Percentiles rank a stretch among this genome's conserved stretches.
Evolutionary conservation across 2,113 vertebrate genomes (phyloP).

Genomic region (Chamaetylas fuelleborni): DNA sequence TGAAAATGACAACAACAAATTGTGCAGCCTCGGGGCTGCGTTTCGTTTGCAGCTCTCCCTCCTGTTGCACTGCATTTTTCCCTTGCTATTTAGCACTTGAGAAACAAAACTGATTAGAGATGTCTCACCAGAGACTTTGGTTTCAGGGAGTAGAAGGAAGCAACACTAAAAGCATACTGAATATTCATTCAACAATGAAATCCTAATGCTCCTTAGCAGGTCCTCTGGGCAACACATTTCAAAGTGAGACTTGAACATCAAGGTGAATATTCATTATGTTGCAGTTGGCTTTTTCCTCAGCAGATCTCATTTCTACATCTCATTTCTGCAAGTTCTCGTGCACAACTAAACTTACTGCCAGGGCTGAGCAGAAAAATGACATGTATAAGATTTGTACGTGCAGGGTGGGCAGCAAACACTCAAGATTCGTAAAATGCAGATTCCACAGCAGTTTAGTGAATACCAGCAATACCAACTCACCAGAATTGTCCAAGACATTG

Average conservation of each 20-base stretch:
- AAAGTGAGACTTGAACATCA: not conserved
- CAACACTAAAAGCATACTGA: slow-evolving; percentile 8
- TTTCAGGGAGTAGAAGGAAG: not conserved
- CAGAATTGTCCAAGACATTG: not conserved
- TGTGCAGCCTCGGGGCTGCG: accelerated
- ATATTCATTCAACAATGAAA: slow-evolving; percentile 46
- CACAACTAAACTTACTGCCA: not conserved
- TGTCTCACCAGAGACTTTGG: not conserved
- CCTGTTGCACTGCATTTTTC: not conserved
- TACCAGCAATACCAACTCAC: not conserved
- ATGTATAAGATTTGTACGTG: not conserved
- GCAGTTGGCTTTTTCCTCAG: not conserved
- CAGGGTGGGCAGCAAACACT: not conserved
- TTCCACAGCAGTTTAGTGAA: not conserved
- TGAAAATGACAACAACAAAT: not conserved
- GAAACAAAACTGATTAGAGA: not conserved
- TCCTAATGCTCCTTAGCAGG: slow-evolving; percentile 4
- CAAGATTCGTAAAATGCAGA: not conserved
- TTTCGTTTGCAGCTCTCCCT: not conserved
- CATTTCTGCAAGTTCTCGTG: not conserved
- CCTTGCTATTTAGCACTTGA: not conserved
- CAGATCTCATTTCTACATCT: not conserved
- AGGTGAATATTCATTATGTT: slow-evolving; percentile 22
- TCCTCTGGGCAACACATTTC: not conserved
- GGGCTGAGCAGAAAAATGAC: not conserved